A percentile compares a stretch with the other conserved stretches of the same genome.
phyloP scores from a whole-genome alignment of 2,113 vertebrate species.

The Pardalotus punctatus region DNA sequence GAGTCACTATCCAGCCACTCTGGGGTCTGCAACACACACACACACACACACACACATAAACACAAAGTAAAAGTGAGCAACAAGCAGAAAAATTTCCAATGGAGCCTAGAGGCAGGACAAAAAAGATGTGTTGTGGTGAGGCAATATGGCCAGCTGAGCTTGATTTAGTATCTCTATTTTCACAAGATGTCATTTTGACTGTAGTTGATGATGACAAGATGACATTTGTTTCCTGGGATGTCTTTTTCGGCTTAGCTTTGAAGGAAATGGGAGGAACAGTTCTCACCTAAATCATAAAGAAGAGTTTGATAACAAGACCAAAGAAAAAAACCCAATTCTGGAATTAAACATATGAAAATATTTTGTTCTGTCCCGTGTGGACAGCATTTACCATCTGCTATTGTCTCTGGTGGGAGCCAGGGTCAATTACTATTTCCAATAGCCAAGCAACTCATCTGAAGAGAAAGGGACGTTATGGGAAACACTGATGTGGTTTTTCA shows the following conservation, averaged over 20 bases:
- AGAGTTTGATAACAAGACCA: background rate
- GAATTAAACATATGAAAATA: background rate
- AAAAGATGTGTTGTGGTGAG: background rate
- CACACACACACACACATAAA: background rate
- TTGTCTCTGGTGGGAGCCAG: background rate
- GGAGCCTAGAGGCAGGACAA: background rate
- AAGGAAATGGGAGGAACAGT: background rate
- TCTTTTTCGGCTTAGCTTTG: background rate
- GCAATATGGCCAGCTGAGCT: background rate
- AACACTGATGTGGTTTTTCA: background rate
- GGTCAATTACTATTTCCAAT: background rate
- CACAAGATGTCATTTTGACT: background rate
- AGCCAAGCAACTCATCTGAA: background rate
- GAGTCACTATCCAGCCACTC: constrained; percentile 98
- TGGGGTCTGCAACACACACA: constrained; percentile 82
- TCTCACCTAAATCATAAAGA: background rate
- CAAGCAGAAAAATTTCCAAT: background rate
- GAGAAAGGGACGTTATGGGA: background rate
- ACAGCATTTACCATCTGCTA: background rate
- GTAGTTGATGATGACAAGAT: background rate
- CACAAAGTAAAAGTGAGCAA: background rate
- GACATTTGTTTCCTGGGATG: background rate
- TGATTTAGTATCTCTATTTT: background rate
- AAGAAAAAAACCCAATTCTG: background rate
- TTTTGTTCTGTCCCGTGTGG: background rate